Base-by-base conservation (phyloP, 2,113 vertebrate species). In the Burhinus bistriatus region DNA sequence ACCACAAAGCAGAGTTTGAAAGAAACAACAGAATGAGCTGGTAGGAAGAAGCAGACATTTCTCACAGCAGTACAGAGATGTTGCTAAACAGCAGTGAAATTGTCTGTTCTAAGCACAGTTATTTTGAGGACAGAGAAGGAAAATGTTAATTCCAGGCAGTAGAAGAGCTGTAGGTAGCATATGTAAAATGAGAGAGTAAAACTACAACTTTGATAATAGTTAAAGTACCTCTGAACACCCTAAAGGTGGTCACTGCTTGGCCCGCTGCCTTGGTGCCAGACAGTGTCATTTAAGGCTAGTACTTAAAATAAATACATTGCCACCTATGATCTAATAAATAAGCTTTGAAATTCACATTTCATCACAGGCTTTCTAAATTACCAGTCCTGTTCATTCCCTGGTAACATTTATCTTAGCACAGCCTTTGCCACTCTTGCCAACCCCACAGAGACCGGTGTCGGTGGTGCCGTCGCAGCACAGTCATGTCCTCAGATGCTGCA, bases 381-480 rank as follows among this genome's bases (percentile, higher is more conserved):
- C 34, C 40, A 62, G n/a, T 38, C 90, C 72, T 66, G 42, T 47
- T 66, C 29, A 2, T 9, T 62, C 42, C 58, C 38, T 17, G 19
- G 20, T 26, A 76, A 42, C 42, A 8, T 18, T 68, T 27, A 49
- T 59, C 32, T 21, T 38, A 9, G n/a, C 42, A 13, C 49, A 69
- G 58, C 38, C 54, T 58, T 16, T 57, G 71, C 59, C 29, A n/a
- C 69, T 45, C 26, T 40, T 59, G 29, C 19, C 12, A 69, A 14
- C 2, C 19, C 58, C 19, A 7, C 32, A 17, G 29, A 32, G 49
- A 36, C 14, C 3, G 0, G 58, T 17, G 52, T 12, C 2, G 0
- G 29, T 9, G 68, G 29, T 25, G 44, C 52, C 47, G 38, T 30
- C 0, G 1, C 36, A 47, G 52, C 68, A 58, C 23, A 71, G 40